Evolutionary conservation across 2,113 vertebrate genomes (phyloP), one percentile per base, ranked within the genome.

Genomic region (Irena cyanogastra): DNA sequence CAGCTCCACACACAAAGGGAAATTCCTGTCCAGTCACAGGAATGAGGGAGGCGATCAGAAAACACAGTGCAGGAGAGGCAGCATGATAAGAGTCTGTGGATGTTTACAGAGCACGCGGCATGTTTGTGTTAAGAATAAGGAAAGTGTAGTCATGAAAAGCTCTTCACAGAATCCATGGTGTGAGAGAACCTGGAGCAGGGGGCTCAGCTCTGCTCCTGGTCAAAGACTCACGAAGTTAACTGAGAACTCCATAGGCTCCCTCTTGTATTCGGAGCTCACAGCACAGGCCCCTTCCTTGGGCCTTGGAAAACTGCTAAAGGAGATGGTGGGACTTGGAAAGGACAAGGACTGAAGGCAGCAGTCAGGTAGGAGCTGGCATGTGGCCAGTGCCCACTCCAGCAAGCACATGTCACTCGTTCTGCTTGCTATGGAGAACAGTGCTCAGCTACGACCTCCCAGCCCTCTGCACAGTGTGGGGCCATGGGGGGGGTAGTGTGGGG

Each of bases 361-460:
- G 26, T 22, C 0, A 0, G 57, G 54, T 24, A 37, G 63, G 35
- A 83, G 49, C 33, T 1, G 28, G 44, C 2, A 2, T 3, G 10
- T 3, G 15, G 83, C 37, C 6, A 3, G 47, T 1, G 15, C 79
- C 60, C 23, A 2, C 9, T 64, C 11, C 16, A 9, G 11, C 8
- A n/a, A 66, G 37, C 19, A 22, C 2, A 0, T 3, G 5, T 30
- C 6, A 5, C 13, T 56, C 0, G 0, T 13, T 42, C 56, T 13
- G 41, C 19, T 35, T 27, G 21, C 52, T 6, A 1, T 41, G 2
- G 20, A 3, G 5, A 10, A 6, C 42, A 17, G 33, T 10, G 21
- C 35, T 52, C 28, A 21, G 39, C 41, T 2, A 0, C 0, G 7
- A 2, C 11, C 11, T 8, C 37, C 2, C 3, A 2, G 30, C 30